A percentile compares a stretch with the other conserved stretches of the same genome.
Conservation (phyloP, 2,113 vertebrate genomes). For the Opisthocomus hoazin region DNA sequence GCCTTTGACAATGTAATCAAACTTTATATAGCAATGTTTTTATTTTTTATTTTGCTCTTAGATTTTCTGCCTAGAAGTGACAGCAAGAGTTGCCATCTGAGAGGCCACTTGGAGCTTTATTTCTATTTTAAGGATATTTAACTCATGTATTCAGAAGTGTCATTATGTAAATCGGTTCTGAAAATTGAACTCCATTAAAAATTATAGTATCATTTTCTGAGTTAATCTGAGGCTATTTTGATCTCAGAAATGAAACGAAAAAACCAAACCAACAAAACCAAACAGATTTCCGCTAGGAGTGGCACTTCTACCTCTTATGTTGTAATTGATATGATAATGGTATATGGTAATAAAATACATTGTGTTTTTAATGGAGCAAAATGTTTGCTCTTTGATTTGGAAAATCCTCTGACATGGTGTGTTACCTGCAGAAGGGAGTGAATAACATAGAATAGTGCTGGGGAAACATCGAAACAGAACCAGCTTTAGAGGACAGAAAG, state of each 20-base stretch:
- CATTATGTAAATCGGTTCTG: slow-evolving; percentile 44
- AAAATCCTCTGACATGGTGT: not conserved
- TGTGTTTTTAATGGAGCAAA: not conserved
- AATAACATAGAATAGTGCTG: not conserved
- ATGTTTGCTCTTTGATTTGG: not conserved
- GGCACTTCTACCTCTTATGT: not conserved
- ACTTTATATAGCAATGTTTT: slow-evolving; percentile 46
- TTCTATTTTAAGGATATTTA: slow-evolving; percentile 47
- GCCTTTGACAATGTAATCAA: not conserved
- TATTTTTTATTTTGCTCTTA: slow-evolving; percentile 52
- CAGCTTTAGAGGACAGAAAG: not conserved
- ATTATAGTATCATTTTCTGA: slow-evolving; percentile 25
- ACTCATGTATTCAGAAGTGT: slow-evolving; percentile 21
- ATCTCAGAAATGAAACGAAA: slow-evolving; percentile 14
- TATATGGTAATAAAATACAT: not conserved
- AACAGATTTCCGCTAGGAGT: not conserved
- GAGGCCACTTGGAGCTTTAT: slow-evolving; percentile 4
- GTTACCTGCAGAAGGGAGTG: not conserved
- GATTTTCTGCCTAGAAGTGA: slow-evolving; percentile 3
- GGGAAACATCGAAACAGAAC: not conserved
- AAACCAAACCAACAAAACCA: not conserved
- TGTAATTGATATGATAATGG: not conserved
- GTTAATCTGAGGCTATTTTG: slow-evolving; percentile 42
- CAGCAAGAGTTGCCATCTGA: not conserved
- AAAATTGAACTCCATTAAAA: slow-evolving; percentile 48